Percentiles rank a stretch among this genome's conserved stretches.
phyloP scores from a whole-genome alignment of 2,888 invertebrate genomes.

The Drosophila differens region DNA sequence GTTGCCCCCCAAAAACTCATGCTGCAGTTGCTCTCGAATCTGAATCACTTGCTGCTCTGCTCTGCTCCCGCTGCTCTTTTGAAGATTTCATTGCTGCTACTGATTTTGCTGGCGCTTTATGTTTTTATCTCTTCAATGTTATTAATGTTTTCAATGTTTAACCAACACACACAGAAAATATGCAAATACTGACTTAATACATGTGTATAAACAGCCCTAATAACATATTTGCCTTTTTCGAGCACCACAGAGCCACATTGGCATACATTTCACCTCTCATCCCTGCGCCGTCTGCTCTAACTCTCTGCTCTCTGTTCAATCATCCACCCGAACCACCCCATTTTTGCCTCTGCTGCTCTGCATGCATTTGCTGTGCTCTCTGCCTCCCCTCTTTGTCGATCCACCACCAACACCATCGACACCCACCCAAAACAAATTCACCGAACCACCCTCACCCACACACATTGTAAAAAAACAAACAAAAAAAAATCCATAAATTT shows the following conservation, averaged over 20 bases:
- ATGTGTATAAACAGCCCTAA: conserved; percentile 47
- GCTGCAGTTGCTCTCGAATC: conserved; percentile 37
- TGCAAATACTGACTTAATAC: conserved; percentile 7
- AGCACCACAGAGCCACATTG: neutral
- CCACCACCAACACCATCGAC: conserved; percentile 39
- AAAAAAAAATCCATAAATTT: conserved; percentile 52
- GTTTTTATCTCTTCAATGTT: conserved; percentile 55
- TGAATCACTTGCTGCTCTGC: conserved; percentile 16
- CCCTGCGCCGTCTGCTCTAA: conserved; percentile 45
- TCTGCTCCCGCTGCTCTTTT: conserved; percentile 18
- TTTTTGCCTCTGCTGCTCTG: conserved; percentile 43
- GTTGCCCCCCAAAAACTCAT: conserved; percentile 31
- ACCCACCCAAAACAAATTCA: conserved; percentile 30
- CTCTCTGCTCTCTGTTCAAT: conserved; percentile 39
- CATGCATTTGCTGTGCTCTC: conserved; percentile 52
- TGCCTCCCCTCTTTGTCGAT: conserved; percentile 36
- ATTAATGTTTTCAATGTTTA: conserved; percentile 71
- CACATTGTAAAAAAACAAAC: conserved; percentile 59
- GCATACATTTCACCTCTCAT: conserved; percentile 36
- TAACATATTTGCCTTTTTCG: conserved; percentile 6
- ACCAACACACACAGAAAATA: conserved; percentile 30
- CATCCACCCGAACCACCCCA: conserved; percentile 28
- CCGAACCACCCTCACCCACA: conserved; percentile 12
- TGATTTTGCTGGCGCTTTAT: conserved; percentile 30
- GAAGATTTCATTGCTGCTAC: conserved; percentile 33